Evolutionary conservation across 2,888 invertebrate genomes (phyloP), one percentile per base, ranked within the genome.

Genomic region (Rhodophaea formosa): DNA sequence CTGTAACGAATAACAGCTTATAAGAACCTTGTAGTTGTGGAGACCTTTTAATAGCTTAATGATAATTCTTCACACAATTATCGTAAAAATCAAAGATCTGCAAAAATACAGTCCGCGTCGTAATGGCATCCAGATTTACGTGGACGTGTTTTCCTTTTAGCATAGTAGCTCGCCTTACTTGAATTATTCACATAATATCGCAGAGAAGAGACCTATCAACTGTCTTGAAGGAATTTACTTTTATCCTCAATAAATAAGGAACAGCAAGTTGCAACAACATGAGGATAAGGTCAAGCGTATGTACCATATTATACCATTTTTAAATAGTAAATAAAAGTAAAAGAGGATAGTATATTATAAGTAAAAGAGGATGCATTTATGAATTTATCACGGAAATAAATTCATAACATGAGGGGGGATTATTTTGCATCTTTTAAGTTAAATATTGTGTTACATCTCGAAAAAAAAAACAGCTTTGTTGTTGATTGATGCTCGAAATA

Each of bases 1-100:
- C 77, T 77, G 74, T 76, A 80, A 82, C 80, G 75, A 80, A 84
- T 86, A 79, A 80, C 73, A 83, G 82, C 81, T 81, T 79, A 76
- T 72, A 79, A 79, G n/a, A 86, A 85, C 88, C 88, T 90, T 88
- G 89, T 74, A 72, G 77, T 77, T 88, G 88, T 74, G 72, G 77
- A 75, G 82, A 72, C 74, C 71, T 78, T 75, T 84, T 81, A 85
- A 84, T 82, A 83, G 79, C 73, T 72, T 74, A 77, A 82, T 82
- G 79, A 80, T 81, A 78, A 23, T 46, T 80, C 82, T 86, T 88
- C 86, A 82, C 86, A 88, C 85, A 86, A 82, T 82, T 79, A 79
- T 76, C 10, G 35, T 35, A 7, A 35, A 35, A 7, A 23, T 23
- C 23, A 5, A 23, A 23, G 2, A 2, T 23, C 5, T 23, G 23